Base-by-base conservation (phyloP, 2,888 invertebrate genomes). In the Druceiella hillmani region DNA sequence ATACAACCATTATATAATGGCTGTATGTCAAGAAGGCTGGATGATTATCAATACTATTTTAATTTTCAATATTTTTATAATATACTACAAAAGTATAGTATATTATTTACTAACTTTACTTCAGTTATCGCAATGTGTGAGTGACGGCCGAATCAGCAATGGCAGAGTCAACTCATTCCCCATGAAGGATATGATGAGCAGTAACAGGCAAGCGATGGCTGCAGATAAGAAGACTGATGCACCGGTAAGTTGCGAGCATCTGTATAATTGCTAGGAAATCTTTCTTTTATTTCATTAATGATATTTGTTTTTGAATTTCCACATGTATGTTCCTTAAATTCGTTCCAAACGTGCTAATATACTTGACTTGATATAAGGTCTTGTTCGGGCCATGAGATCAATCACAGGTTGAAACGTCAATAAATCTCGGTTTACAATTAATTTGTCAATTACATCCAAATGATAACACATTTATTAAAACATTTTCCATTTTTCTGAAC, bases 81-180 rank as follows among this genome's bases (percentile, higher is more conserved):
- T 32, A 6, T 6, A 9, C 9, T n/a, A 10, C 26, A 26, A 26
- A 6, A 11, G 52, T 37, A 46, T 62, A 61, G 55, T 64, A 38
- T 20, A 13, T 16, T 22, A 10, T 29, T 14, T 11, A 7, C 59
- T 56, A 52, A 61, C 58, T 48, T 62, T 61, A 55, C 62, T 72
- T 42, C 74, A 89, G 88, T 69, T 88, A 52, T 75, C 82, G 37
- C 81, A 83, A 42, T 88, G 87, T 57, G 74, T 81, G 13, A 82
- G 87, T 9, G 89, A 89, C 53, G 79, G 76, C 43, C 75, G 80
- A 33, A 79, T 81, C 40, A 78, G 77, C 51, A 75, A 76, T 44
- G 81, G 83, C 35, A 76, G 86, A 41, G 79, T 87, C 17, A 85
- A 85, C 54, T 76, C 87, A 4, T 87, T 89, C 71, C 88, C 88